Evolutionary conservation across 1,140 invertebrate genomes (phyloP), one percentile per base, ranked within the genome.

Genomic region (Drosophila biarmipes): DNA sequence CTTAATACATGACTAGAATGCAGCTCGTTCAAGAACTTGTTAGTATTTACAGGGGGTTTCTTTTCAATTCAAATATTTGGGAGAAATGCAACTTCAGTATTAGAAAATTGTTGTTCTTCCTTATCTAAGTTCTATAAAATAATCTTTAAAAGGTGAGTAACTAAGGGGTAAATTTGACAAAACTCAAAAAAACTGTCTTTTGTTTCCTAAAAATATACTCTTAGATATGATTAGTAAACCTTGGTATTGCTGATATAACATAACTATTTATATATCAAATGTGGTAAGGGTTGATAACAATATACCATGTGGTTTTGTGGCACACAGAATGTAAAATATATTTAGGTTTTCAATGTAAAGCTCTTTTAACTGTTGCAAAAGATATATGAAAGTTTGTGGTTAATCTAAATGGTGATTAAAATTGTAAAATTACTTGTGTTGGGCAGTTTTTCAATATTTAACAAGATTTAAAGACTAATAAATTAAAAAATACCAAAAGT

Each of bases 11-110:
- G 66, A 56, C 66, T 69, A 69, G 63, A 69, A 55, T n/a, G 64
- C n/a, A 53, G 27, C 66, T 69, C 66, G 45, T 54, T 37, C 17
- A 54, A 67, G 7, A 24, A 37, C 15, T n/a, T 2, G 45, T 62
- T 45, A 59, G 4, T 81, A 81, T 82, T 79, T 82, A 82, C 80
- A 82, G 14, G 14, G 17, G 21, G 10, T 19, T 45, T 35, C 4
- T 6, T 27, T 35, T 68, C 5, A 48, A 7, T 14, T 43, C 38
- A 19, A 35, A 17, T 38, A 48, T 4, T n/a, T 14, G 14, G 8
- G 34, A 21, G 29, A 57, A 43, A 43, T 48, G 64, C 52, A 46
- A 24, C 21, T 2, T 29, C 10, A 54, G 38, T 57, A n/a, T 19
- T 27, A 15, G 3, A 2, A n/a, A 27, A 24, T 21, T 12, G 5